Evolutionary conservation across 1,140 invertebrate species (phyloP).

Genomic region (Panulirus ornatus): DNA sequence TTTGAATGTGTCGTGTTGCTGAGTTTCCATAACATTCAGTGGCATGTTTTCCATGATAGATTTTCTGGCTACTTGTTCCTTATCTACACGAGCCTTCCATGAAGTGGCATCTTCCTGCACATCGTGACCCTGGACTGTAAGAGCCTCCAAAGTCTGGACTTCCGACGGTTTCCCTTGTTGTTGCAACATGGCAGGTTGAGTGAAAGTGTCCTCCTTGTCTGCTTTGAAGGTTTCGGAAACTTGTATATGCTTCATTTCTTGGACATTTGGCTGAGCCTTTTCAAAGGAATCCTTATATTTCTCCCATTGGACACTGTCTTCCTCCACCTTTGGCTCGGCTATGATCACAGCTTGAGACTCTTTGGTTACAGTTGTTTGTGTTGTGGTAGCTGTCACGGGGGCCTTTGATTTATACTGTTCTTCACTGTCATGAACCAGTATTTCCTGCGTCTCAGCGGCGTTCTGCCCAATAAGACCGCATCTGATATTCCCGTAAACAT

Average conservation of each 20-base stretch:
- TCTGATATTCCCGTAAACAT: conserved; percentile 45
- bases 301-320: conserved; percentile 57
- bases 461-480: conserved; percentile 55
- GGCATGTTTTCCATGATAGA: conserved; percentile 59
- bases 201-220: conserved; percentile 55
- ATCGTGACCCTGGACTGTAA: conserved; percentile 55
- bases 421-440: conserved; percentile 70
- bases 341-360: conserved; percentile 60
- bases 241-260: conserved; percentile 50
- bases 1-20: conserved; percentile 62
- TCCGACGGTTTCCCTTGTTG: conserved; percentile 58
- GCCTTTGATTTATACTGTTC: conserved; percentile 48
- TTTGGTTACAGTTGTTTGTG: conserved; percentile 58
- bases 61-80: conserved; percentile 53
- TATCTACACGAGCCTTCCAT: conserved; percentile 57
- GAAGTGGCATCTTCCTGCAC: conserved; percentile 61
- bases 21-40: conserved; percentile 45
- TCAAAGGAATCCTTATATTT: conserved; percentile 52
- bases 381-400: conserved; percentile 34
- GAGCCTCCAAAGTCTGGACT: conserved; percentile 50
- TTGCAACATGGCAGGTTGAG: conserved; percentile 27
- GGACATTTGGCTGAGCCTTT: conserved; percentile 57
- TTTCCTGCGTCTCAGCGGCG: conserved; percentile 59
- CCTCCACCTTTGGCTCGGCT: conserved; percentile 60
- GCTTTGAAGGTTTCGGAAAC: conserved; percentile 59